Percentiles rank a stretch among this genome's conserved stretches.
phyloP scores from a whole-genome alignment of 2,113 vertebrate genomes.

The Synchiropus splendidus region DNA sequence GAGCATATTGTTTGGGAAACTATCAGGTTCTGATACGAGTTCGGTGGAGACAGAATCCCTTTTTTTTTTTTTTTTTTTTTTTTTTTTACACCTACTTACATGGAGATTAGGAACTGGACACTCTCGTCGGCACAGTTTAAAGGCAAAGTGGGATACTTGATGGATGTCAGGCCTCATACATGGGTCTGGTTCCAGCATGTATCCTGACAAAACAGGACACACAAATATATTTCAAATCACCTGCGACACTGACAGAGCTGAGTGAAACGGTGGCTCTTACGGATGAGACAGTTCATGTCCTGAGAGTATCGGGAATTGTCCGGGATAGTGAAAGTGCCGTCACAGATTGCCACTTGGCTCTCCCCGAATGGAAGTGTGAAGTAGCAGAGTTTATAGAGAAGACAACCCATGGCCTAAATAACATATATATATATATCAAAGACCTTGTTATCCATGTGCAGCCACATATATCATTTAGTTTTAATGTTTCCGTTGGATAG shows the following conservation, averaged over 20 bases:
- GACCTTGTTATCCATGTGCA: neutral
- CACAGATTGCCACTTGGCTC: constrained; percentile 97
- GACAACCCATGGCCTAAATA: constrained; percentile 85
- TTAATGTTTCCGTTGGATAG: neutral
- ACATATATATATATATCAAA: neutral
- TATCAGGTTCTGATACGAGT: neutral
- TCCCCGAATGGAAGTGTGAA: constrained; percentile 97
- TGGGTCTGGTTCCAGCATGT: constrained; percentile 95
- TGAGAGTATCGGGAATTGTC: constrained; percentile 93
- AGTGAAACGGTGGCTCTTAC: constrained; percentile 68
- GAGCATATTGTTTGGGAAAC: too few species aligned
- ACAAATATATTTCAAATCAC: neutral
- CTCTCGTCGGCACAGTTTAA: constrained; percentile 83
- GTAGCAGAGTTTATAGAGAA: constrained; percentile 94
- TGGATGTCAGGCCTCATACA: constrained; percentile 94
- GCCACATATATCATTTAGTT: neutral
- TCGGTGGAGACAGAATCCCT: too few species aligned
- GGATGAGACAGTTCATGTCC: constrained; percentile 96
- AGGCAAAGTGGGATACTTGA: constrained; percentile 92
- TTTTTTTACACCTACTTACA: constrained; percentile 65
- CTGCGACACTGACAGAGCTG: neutral
- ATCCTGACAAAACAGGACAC: constrained; percentile 64
- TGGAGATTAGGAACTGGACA: constrained; percentile 84
- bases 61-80: neutral
- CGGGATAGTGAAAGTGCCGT: constrained; percentile 95